Evolutionary conservation across 2,113 vertebrate genomes (phyloP), one percentile per base, ranked within the genome.

Genomic region (Pogona vitticeps): DNA sequence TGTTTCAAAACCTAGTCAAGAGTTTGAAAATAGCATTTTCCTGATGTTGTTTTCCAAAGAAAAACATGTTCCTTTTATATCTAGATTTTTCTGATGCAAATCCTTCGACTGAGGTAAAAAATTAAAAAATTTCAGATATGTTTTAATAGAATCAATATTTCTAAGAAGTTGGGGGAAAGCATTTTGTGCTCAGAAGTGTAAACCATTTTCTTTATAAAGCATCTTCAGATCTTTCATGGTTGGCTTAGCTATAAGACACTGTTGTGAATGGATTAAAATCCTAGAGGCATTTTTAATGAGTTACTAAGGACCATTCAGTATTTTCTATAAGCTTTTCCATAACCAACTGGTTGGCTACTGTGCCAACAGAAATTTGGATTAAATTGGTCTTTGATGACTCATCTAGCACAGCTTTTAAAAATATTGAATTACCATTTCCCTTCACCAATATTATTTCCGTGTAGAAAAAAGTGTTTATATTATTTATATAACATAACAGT

Each of bases 1-100:
- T 80, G 26, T 72, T 93, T 80, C 80, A 6, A 3, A 13, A 5
- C 31, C 10, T 26, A 17, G 9, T 10, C 7, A 61, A n/a, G 56
- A 10, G 33, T 33, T 36, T 23, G 56, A 56, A 61, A 79, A 3
- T 61, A 36, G 20, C 42, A 58, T 33, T 23, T 76, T 76, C 42
- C 42, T 31, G n/a, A 38, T 26, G 72, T 40, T 73, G 38, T 38
- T 73, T 73, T 52, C 42, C 26, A 20, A 61, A 61, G n/a, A n/a
- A 79, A 59, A 79, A 59, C 20, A 59, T 8, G 89, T 89, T 90
- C 73, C 70, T 90, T 36, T 36, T 36, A 72, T 77, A 84, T 85
- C 23, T 61, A 87, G 79, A 40, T 58, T 70, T 84, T 6, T 87
- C 78, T 59, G 31, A 42, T 65, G 58, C 2, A 63, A 18, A 63